Conservation (phyloP, 2,113 vertebrate genomes). For the Hippocampus abdominalis region DNA sequence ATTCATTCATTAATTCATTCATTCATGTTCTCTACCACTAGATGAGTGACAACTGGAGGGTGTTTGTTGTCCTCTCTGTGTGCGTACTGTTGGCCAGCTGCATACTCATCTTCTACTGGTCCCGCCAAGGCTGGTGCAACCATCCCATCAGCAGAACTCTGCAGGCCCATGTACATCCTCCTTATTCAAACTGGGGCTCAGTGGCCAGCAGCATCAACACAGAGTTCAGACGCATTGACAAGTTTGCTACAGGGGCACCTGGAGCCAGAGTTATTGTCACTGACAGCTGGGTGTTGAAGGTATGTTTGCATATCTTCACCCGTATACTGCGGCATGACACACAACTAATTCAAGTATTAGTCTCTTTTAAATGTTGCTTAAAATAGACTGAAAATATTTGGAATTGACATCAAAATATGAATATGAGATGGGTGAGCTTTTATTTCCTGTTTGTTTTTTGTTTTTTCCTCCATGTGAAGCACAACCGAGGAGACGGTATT, state of each 20-base stretch:
- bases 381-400: too few species aligned
- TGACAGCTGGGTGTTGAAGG: slow-evolving; percentile 84
- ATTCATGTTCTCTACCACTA: slow-evolving; percentile 46
- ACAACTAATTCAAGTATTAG: neutral
- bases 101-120: slow-evolving; percentile 81
- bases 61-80: slow-evolving; percentile 73
- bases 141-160: slow-evolving; percentile 80
- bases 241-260: slow-evolving; percentile 84
- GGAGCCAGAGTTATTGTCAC: slow-evolving; percentile 87
- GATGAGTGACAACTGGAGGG: slow-evolving; percentile 75
- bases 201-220: slow-evolving; percentile 85
- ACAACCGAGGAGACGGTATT: too few species aligned
- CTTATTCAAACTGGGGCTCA: slow-evolving; percentile 74
- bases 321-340: neutral
- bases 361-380: too few species aligned
- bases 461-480: too few species aligned
- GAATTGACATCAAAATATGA: too few species aligned
- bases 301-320: neutral
- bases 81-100: slow-evolving; percentile 68
- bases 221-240: slow-evolving; percentile 89
- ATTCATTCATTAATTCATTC: too few species aligned
- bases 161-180: slow-evolving; percentile 69
- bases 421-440: too few species aligned
- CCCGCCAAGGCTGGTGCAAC: slow-evolving; percentile 71
- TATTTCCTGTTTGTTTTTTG: too few species aligned